phyloP scores from a whole-genome alignment of 2,888 invertebrate genomes.

The Cryptophagus acutangulus region DNA sequence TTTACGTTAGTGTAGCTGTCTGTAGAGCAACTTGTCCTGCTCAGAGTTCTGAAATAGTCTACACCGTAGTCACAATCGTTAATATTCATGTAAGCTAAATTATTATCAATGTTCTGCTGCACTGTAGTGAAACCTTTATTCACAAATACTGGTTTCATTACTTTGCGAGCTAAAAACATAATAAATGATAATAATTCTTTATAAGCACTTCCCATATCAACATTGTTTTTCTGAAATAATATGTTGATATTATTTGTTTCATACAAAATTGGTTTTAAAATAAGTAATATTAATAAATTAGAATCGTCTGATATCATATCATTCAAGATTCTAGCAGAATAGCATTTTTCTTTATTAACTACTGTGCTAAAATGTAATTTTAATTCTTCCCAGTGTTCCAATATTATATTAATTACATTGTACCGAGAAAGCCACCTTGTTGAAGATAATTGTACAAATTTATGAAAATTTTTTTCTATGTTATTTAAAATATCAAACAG shows the following conservation, averaged over 20 bases:
- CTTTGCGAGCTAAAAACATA: conserved; percentile 1
- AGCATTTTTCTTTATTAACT: conserved; percentile 2
- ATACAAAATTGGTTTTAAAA: neutral
- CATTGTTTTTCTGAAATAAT: neutral
- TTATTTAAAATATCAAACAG: conserved; percentile 18
- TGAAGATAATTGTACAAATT: conserved; percentile 19
- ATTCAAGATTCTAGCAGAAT: neutral
- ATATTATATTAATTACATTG: conserved; percentile 20
- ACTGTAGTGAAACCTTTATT: neutral
- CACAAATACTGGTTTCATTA: neutral
- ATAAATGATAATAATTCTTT: neutral
- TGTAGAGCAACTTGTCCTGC: no score
- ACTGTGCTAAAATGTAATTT: neutral
- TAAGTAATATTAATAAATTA: neutral
- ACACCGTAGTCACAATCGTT: neutral
- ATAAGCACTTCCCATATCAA: neutral
- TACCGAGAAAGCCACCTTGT: conserved; percentile 25
- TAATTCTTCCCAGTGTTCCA: conserved; percentile 17
- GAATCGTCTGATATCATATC: neutral
- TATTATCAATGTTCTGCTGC: neutral
- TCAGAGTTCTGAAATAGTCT: no score
- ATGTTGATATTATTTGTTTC: neutral
- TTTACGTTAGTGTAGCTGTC: no score
- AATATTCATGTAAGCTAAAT: neutral
- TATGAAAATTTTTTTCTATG: conserved; percentile 15